Base-by-base conservation (phyloP, 2,113 vertebrate species). In the Lepisosteus osseus region DNA sequence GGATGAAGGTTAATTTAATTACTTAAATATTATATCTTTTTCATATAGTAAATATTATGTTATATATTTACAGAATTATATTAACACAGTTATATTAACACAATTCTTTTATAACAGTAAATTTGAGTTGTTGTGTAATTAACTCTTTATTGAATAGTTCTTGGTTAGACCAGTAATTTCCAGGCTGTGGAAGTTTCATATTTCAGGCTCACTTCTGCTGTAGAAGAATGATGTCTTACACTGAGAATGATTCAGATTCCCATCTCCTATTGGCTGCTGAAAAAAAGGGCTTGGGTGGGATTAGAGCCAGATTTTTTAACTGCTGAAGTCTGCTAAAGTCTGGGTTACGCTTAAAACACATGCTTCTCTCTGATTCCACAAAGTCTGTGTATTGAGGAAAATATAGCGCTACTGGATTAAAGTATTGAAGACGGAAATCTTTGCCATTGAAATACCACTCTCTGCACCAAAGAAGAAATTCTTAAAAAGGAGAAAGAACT, bases 331-430 rank as follows among this genome's bases (percentile, higher is more conserved):
- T 89, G 87, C 86, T 79, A 91, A 89, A 87, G 89, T 93, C 95
- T 97, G 95, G 93, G 94, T 95, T 91, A 90, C 90, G 97, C 97
- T 95, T 94, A 94, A 95, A 94, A 94, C 94, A 94, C 94, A 94
- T 95, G 94, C 92, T 94, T 78, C 83, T 87, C 79, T 87, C 85
- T 84, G 82, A 84, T 86, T 89, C 83, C 83, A 85, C 82, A 85
- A 85, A 86, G 87, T 83, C 75, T 88, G 85, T 84, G 85, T 88
- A 88, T 71, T 72, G 83, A 76, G 68, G 67, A 87, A 91, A 90
- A 85, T 86, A 90, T 84, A 88, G 83, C 82, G 82, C 83, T 84
- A 75, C 85, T 87, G 83, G 81, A 84, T 89, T 85, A 84, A 86
- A 86, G 80, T 80, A 78, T 74, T 54, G 42, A 9, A 66, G 63